Evolutionary conservation across 2,113 vertebrate species (phyloP).

Genomic region (Erinaceus europaeus): DNA sequence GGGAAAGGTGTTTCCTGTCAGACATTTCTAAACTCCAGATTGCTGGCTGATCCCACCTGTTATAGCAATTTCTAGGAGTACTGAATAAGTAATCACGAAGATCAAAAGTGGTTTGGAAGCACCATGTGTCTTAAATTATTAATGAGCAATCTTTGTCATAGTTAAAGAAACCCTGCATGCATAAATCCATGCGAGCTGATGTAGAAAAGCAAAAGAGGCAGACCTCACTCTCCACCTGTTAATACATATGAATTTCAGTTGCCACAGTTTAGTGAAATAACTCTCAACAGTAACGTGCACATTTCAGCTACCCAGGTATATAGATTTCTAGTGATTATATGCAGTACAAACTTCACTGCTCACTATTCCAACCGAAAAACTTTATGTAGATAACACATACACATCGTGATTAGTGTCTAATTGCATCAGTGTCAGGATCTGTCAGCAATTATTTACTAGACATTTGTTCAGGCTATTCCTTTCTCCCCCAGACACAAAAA

Average conservation of each 20-base stretch:
- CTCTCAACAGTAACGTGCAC: not conserved
- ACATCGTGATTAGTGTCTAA: not conserved
- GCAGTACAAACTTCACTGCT: not conserved
- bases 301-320: not conserved
- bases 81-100: slow-evolving; percentile 2
- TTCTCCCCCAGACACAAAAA: not conserved
- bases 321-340: not conserved
- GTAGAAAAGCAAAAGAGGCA: not conserved
- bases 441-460: not conserved
- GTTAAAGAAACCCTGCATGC: not conserved
- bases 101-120: slow-evolving; percentile 26
- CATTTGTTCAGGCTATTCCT: not conserved
- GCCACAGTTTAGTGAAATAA: not conserved
- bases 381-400: not conserved
- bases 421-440: not conserved
- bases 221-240: not conserved
- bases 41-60: not conserved
- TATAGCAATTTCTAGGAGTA: slow-evolving; percentile 1
- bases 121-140: slow-evolving; percentile 26
- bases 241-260: not conserved
- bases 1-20: not conserved
- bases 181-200: not conserved
- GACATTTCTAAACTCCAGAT: not conserved
- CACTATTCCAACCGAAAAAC: not conserved
- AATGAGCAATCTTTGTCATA: slow-evolving; percentile 19